Percentiles rank a stretch among this genome's conserved stretches.
These are phyloP conservation scores for Palloptera scutellata DNA, from an alignment of 2,888 invertebrate genomes.

Conservation along the genomic window DNA sequence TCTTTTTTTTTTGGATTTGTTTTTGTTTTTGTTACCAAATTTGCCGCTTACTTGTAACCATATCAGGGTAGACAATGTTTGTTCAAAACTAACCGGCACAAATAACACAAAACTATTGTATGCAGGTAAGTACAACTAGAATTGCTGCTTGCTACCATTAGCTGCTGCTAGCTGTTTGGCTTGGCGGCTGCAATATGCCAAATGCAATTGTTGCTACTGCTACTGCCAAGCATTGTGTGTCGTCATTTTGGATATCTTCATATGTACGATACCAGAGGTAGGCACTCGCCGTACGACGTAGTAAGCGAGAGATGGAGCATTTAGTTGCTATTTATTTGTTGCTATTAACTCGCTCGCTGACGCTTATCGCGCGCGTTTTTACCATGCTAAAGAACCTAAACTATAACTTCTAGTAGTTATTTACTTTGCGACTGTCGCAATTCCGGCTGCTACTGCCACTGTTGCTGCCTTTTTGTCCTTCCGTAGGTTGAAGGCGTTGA, in stretches of 20 bases:
- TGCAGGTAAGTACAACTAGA: conserved; percentile 14
- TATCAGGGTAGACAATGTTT: too few species aligned
- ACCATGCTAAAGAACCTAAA: too few species aligned
- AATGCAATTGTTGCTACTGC: conserved; percentile 20
- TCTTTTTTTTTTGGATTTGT: too few species aligned
- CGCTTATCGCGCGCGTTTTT: conserved; percentile 50
- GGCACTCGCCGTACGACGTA: background rate
- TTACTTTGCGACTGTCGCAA: too few species aligned
- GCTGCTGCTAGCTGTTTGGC: conserved; percentile 7
- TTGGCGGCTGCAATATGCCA: conserved; percentile 22
- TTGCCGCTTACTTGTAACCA: too few species aligned
- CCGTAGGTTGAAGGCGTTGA: too few species aligned
- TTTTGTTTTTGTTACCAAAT: too few species aligned
- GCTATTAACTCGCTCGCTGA: conserved; percentile 62
- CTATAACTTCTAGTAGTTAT: too few species aligned
- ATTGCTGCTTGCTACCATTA: too few species aligned
- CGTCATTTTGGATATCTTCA: conserved; percentile 63
- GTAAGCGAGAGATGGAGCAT: conserved; percentile 43
- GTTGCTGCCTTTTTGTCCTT: too few species aligned
- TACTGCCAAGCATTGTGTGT: conserved; percentile 46
- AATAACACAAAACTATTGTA: conserved; percentile 39
- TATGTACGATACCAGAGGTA: conserved; percentile 44
- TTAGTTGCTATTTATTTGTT: conserved; percentile 64
- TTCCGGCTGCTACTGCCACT: too few species aligned
- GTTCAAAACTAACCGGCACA: conserved; percentile 24